Evolutionary conservation across 2,797 vertebrate species (phyloP), one percentile per base, ranked within the genome.

Genomic region (Aldrovandia affinis): DNA sequence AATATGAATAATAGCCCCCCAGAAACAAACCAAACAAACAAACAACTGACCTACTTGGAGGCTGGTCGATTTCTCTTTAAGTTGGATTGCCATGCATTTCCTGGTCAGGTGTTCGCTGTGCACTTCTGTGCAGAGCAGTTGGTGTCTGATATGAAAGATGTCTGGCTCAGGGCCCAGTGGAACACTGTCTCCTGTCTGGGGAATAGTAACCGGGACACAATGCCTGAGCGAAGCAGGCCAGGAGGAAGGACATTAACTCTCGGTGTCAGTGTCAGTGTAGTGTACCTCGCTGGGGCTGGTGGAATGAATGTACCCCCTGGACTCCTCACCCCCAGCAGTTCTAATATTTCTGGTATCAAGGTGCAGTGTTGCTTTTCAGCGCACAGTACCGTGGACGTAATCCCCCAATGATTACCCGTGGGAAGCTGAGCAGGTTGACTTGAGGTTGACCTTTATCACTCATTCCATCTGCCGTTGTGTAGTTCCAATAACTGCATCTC

Each of bases 1-100:
- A 77, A 25, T 25, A 47, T 47, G 73, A 44, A 20, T 25, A 77
- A 1, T 47, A n/a, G 42, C 73, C 42, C 36, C 36, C 20, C 6
- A 18, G 15, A 2, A 36, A 18, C 3, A 75, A 25, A 22, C 3
- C 36, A 88, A 92, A 91, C 88, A 92, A 90, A 81, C 85, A 92
- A 89, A 92, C 92, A 92, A 93, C 89, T 90, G n/a, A n/a, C n/a
- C 92, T 87, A 88, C 89, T 73, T 85, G 75, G 89, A 86, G 88
- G 87, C 70, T 7, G 10, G 33, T 44, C 9, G 25, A 36, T 15
- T 4, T 22, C 18, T 57, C 12, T 15, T 14, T 57, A 2, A 7
- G 20, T 75, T 7, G 28, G 28, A 30, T 30, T 14, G 28, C 63
- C 63, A 30, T 68, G 63, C 30, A 30, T 68, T 68, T 68, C 10